Percentiles rank a stretch among this genome's conserved stretches.
Conservation (phyloP, 2,888 invertebrate species). For the Eueremaeus valkanovi region DNA sequence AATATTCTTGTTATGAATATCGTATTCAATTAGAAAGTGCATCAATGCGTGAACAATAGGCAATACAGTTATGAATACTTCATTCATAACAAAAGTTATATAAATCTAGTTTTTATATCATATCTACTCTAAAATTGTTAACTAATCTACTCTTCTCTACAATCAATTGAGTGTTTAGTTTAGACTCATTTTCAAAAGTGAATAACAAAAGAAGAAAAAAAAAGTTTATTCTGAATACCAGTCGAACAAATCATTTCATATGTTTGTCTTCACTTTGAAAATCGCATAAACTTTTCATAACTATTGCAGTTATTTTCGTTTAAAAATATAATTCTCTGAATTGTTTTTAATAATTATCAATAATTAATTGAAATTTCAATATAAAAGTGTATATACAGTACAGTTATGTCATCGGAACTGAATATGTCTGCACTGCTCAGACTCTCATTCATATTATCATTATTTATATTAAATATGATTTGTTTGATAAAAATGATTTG, state of each 20-base stretch:
- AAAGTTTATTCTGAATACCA: too few relatives aligned
- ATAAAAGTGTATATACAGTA: not conserved
- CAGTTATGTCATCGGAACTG: not conserved
- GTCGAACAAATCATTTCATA: not conserved
- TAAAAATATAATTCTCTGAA: not conserved
- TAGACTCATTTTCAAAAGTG: not conserved
- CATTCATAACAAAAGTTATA: not conserved
- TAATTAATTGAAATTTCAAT: not conserved
- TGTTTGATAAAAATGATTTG: constrained; percentile 29
- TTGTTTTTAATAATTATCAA: not conserved
- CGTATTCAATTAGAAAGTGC: constrained; percentile 23
- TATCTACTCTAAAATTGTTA: not conserved
- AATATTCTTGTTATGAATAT: not conserved
- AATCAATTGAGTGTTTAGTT: not conserved
- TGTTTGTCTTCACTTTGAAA: too few relatives aligned
- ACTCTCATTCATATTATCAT: not conserved
- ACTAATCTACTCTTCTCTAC: not conserved
- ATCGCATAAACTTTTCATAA: not conserved
- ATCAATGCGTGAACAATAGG: constrained; percentile 10
- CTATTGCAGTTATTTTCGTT: not conserved
- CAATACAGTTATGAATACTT: not conserved
- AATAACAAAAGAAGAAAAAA: too few relatives aligned
- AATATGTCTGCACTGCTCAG: constrained; percentile 38
- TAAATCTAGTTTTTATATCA: not conserved
- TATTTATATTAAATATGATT: constrained; percentile 36